Percentiles rank a stretch among this genome's conserved stretches.
These are phyloP conservation scores for Arenaria interpres DNA, from an alignment of 2,113 vertebrate species.

Conservation along the genomic window DNA sequence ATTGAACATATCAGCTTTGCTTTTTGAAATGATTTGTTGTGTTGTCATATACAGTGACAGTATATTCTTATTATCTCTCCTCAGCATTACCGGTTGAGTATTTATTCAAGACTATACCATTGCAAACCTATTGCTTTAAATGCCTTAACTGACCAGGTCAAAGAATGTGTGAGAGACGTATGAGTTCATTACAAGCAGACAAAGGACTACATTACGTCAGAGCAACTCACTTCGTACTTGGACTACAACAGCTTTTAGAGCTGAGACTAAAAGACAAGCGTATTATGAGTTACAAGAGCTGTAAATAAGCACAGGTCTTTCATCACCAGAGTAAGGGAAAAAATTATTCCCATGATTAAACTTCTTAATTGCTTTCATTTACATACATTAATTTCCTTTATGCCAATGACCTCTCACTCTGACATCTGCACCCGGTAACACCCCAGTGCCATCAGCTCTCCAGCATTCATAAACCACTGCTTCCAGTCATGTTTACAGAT, in stretches of 20 bases:
- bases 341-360: not conserved
- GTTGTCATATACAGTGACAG: not conserved
- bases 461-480: not conserved
- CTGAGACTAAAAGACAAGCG: not conserved
- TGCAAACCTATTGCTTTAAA: not conserved
- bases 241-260: not conserved
- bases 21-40: not conserved
- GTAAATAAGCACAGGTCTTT: not conserved
- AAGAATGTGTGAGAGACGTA: rapidly evolving
- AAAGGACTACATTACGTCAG: not conserved
- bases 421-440: not conserved
- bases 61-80: not conserved
- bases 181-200: not conserved
- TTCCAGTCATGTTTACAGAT: not conserved
- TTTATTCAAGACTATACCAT: not conserved
- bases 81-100: not conserved
- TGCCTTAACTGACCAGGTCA: not conserved
- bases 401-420: not conserved
- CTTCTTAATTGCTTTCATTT: not conserved
- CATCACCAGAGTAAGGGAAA: not conserved
- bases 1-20: not conserved
- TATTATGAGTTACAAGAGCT: not conserved
- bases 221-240: not conserved
- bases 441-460: not conserved
- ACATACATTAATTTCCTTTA: not conserved